A percentile compares a stretch with the other conserved stretches of the same genome.
phyloP scores from a whole-genome alignment of 2,888 invertebrate species.

The Lysandra coridon region DNA sequence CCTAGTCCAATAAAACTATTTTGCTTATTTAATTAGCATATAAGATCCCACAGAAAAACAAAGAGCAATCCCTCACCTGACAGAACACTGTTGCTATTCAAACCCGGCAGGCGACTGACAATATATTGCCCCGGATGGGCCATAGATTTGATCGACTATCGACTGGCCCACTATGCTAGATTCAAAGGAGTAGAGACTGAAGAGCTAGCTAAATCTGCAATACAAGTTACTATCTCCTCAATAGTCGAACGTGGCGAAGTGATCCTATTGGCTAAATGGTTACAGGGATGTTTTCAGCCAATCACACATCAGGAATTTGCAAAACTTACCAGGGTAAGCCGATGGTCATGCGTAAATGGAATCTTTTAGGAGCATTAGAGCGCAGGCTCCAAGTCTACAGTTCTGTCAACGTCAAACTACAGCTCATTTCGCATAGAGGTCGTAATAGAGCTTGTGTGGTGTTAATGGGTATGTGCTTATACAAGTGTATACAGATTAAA shows the following conservation, averaged over 20 bases:
- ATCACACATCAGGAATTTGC: not conserved
- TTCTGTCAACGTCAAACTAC: not conserved
- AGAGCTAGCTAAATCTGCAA: not conserved
- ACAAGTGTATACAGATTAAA: no score
- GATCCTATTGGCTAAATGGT: not conserved
- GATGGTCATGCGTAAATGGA: not conserved
- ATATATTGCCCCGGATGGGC: not conserved
- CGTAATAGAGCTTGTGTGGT: no score
- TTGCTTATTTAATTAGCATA: not conserved
- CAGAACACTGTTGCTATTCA: constrained; percentile 1
- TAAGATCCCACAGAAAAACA: not conserved
- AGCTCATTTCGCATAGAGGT: not conserved
- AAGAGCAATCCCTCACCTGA: not conserved
- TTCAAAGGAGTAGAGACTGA: not conserved
- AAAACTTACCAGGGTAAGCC: not conserved
- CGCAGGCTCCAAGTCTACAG: not conserved
- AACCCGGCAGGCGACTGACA: constrained; percentile 2
- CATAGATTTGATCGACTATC: constrained; percentile 1
- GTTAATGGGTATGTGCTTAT: no score
- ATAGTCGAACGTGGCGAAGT: not conserved
- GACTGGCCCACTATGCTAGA: not conserved
- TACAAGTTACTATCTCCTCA: not conserved
- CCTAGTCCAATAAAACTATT: not conserved
- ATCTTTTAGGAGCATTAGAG: not conserved
- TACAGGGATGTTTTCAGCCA: not conserved